Conservation (phyloP, 2,797 vertebrate species). For the Hippopotamyrus pictus region DNA sequence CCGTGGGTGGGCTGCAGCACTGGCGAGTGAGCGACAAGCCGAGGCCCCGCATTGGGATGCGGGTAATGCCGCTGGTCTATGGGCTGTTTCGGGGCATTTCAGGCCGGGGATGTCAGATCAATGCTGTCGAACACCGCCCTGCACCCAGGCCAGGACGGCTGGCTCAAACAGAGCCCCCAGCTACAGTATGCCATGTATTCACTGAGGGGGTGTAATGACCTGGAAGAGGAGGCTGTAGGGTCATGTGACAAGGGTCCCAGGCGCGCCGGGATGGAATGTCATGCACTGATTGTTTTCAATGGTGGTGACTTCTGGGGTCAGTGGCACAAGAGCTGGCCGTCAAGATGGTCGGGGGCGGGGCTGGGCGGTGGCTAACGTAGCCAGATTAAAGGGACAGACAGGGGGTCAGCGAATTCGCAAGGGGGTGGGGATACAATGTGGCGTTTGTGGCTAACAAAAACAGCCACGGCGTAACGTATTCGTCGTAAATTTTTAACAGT, state of each 20-base stretch:
- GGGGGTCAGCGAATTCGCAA: not conserved
- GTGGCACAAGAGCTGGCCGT: conserved; percentile 37
- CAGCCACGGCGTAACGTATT: not conserved
- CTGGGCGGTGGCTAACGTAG: conserved; percentile 32
- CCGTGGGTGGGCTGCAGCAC: not conserved
- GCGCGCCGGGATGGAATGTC: conserved; percentile 42
- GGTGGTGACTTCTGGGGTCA: conserved; percentile 40
- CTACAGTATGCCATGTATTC: conserved; percentile 12
- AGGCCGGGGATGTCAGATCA: not conserved
- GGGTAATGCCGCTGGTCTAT: not conserved
- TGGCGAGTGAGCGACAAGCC: not conserved
- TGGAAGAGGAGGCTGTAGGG: conserved; percentile 34
- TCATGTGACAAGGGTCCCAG: not conserved
- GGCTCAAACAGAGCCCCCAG: not conserved
- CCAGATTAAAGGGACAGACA: conserved; percentile 22
- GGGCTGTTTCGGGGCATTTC: not conserved
- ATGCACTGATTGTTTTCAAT: conserved; percentile 57
- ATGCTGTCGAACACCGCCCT: not conserved
- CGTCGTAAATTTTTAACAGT: not conserved
- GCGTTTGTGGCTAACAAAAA: not conserved
- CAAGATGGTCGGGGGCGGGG: conserved; percentile 32
- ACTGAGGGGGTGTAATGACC: conserved; percentile 37
- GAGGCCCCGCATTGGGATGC: not conserved
- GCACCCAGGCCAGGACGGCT: not conserved
- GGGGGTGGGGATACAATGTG: not conserved